These are phyloP conservation scores for Girardinus metallicus DNA, from an alignment of 2,797 vertebrate species.

Conservation along the genomic window DNA sequence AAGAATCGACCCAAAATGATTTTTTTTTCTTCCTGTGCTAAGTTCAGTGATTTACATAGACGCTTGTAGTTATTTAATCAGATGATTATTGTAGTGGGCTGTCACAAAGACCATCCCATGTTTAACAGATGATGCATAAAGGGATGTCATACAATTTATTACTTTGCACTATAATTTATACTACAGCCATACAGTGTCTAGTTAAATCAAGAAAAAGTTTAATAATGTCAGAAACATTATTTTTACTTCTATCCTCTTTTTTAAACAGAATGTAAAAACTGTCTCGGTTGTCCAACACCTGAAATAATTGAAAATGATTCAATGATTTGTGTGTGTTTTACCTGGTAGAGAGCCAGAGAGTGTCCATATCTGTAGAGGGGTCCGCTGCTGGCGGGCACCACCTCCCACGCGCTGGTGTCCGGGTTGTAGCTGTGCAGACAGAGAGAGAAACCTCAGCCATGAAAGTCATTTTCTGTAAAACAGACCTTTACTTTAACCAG, in stretches of 20 bases:
- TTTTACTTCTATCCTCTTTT: too few relatives aligned
- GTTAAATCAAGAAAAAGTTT: too few relatives aligned
- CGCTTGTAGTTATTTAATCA: background rate
- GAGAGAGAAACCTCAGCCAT: background rate
- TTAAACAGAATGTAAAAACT: background rate
- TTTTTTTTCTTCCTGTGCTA: background rate
- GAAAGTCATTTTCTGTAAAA: too few relatives aligned
- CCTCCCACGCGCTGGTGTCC: slow-evolving; percentile 88
- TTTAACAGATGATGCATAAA: background rate
- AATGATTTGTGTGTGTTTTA: slow-evolving; percentile 34
- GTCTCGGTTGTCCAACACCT: background rate
- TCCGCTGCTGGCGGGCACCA: slow-evolving; percentile 81
- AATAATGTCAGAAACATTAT: too few relatives aligned
- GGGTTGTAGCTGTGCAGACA: slow-evolving; percentile 85
- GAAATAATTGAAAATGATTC: background rate
- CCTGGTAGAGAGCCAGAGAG: slow-evolving; percentile 89
- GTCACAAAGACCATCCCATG: background rate
- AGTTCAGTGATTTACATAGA: background rate
- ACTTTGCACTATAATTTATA: too few relatives aligned
- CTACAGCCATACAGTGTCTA: too few relatives aligned
- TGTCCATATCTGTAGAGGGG: slow-evolving; percentile 91
- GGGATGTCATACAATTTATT: background rate
- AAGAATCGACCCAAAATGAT: background rate
- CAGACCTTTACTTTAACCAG: too few relatives aligned
- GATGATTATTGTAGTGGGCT: background rate